Conservation (phyloP, 1,140 invertebrate genomes). For the Scaptodrosophila lebanonensis region DNA sequence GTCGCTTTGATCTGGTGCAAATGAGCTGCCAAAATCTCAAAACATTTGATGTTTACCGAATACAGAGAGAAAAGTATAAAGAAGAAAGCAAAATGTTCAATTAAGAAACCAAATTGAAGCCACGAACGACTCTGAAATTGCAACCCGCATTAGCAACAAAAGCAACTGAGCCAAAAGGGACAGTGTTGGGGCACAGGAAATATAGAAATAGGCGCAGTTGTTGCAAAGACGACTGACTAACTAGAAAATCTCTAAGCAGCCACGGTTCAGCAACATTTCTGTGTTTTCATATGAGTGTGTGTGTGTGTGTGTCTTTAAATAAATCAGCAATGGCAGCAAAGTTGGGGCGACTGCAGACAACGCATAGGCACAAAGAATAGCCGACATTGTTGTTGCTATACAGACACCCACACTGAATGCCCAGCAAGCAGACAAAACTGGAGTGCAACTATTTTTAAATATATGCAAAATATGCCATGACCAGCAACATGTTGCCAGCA, state of each 20-base stretch:
- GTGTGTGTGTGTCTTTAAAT: slow-evolving; percentile 65
- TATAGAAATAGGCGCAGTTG: not conserved
- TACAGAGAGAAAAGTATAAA: too few relatives aligned
- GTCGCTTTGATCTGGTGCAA: too few relatives aligned
- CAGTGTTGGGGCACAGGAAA: not conserved
- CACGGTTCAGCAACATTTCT: slow-evolving; percentile 69
- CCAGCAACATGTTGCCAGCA: slow-evolving; percentile 47
- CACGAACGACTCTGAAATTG: too few relatives aligned
- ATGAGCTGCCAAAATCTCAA: too few relatives aligned
- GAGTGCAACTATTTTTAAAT: slow-evolving; percentile 69
- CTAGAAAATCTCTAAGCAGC: slow-evolving; percentile 42
- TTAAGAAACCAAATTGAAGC: too few relatives aligned
- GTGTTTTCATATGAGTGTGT: too few relatives aligned
- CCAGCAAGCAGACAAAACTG: slow-evolving; percentile 49
- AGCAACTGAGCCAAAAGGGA: too few relatives aligned
- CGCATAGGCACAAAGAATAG: slow-evolving; percentile 47
- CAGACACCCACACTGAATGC: slow-evolving; percentile 42
- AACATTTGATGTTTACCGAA: too few relatives aligned
- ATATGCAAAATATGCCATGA: slow-evolving; percentile 48
- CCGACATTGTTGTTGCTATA: slow-evolving; percentile 45
- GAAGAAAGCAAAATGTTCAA: too few relatives aligned
- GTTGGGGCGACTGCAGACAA: slow-evolving; percentile 2
- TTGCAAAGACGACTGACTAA: slow-evolving; percentile 18
- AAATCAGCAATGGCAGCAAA: slow-evolving; percentile 46
- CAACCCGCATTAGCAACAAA: too few relatives aligned